These are phyloP conservation scores for Sthenelais limicola DNA, from an alignment of 2,888 invertebrate species.

Conservation along the genomic window DNA sequence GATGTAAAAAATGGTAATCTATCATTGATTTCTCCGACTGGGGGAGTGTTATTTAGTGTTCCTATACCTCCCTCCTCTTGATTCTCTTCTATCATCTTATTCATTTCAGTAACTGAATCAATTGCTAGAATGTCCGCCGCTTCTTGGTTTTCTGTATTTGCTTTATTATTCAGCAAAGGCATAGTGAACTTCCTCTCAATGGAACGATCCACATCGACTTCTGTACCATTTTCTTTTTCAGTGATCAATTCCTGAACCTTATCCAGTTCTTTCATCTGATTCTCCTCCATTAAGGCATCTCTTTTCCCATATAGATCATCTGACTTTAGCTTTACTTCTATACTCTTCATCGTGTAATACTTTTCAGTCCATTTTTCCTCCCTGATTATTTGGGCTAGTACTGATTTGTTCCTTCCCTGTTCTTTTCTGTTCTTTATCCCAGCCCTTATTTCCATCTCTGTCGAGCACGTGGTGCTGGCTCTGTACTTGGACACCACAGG, in stretches of 20 bases:
- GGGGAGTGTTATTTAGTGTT: too few species aligned
- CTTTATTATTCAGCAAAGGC: too few species aligned
- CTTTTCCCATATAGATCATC: neutral
- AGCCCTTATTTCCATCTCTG: conserved; percentile 6
- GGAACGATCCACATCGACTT: too few species aligned
- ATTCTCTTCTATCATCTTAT: too few species aligned
- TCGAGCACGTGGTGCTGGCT: conserved; percentile 19
- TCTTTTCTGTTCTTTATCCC: conserved; percentile 29
- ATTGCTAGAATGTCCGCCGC: too few species aligned
- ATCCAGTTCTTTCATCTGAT: neutral
- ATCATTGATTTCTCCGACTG: too few species aligned
- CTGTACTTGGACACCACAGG: conserved; percentile 1
- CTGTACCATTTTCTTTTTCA: conserved; percentile 10
- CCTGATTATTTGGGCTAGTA: neutral
- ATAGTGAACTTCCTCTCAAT: too few species aligned
- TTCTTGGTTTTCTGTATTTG: too few species aligned
- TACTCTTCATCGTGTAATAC: conserved; percentile 5
- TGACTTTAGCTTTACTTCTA: neutral
- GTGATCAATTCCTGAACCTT: neutral
- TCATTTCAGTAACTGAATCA: too few species aligned
- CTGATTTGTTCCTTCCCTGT: neutral
- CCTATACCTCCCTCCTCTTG: too few species aligned
- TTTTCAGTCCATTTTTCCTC: conserved; percentile 1
- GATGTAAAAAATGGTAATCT: too few species aligned
- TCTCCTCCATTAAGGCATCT: conserved; percentile 16